Evolutionary conservation across 2,888 invertebrate species (phyloP).

Genomic region (Spodoptera littoralis): DNA sequence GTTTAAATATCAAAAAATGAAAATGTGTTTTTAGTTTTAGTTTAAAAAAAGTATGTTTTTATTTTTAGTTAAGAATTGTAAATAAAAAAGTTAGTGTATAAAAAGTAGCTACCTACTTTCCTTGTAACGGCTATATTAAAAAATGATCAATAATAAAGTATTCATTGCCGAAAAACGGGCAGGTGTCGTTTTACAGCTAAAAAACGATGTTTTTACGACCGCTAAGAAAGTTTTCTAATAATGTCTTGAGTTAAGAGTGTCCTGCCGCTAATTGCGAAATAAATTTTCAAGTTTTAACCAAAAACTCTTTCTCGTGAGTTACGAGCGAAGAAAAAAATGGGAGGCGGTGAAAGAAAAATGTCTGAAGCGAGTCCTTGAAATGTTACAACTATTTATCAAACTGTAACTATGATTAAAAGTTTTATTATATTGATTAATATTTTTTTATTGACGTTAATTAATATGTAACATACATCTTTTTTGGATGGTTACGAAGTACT

Average conservation of each 20-base stretch:
- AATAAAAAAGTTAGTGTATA: too few relatives aligned
- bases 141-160: conserved; percentile 52
- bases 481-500: too few relatives aligned
- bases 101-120: too few relatives aligned
- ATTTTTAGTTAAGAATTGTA: too few relatives aligned
- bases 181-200: conserved; percentile 73
- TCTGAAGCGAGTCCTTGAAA: conserved; percentile 9
- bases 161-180: conserved; percentile 59
- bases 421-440: too few relatives aligned
- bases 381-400: too few relatives aligned
- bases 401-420: too few relatives aligned
- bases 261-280: conserved; percentile 86
- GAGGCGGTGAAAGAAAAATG: conserved; percentile 57
- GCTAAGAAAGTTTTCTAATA: conserved; percentile 87
- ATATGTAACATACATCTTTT: too few relatives aligned
- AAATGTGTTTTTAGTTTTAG: too few relatives aligned
- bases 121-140: conserved; percentile 38
- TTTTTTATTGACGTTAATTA: too few relatives aligned
- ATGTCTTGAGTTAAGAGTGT: conserved; percentile 81
- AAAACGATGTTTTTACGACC: conserved; percentile 82
- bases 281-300: conserved; percentile 86
- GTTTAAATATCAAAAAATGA: too few relatives aligned
- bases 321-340: conserved; percentile 71
- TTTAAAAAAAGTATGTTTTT: too few relatives aligned
- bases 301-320: conserved; percentile 81